These are phyloP conservation scores for Pomatostomus ruficeps DNA, from an alignment of 2,113 vertebrate species.

Conservation along the genomic window DNA sequence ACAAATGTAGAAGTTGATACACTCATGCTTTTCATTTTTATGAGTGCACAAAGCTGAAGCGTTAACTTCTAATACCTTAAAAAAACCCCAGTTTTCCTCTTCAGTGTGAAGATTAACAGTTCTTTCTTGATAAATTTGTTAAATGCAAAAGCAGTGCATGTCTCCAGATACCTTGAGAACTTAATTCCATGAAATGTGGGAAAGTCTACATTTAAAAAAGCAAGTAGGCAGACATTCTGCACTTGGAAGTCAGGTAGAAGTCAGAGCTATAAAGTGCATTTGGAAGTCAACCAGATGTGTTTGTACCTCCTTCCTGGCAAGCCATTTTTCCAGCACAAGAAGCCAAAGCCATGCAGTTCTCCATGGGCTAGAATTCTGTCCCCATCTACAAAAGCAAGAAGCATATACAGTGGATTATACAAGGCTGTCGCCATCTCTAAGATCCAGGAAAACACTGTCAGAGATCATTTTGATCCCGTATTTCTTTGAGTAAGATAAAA, in stretches of 20 bases:
- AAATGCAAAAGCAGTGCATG: background rate
- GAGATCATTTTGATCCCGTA: background rate
- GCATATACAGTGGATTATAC: background rate
- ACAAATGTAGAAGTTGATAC: background rate
- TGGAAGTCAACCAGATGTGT: background rate
- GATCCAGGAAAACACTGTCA: background rate
- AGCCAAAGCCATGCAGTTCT: constrained; percentile 91
- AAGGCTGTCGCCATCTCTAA: background rate
- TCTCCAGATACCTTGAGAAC: background rate
- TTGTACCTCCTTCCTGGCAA: constrained; percentile 77
- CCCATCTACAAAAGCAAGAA: constrained; percentile 52
- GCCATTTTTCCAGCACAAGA: constrained; percentile 84
- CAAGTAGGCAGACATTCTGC: background rate
- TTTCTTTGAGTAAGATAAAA: background rate
- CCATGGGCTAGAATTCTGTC: constrained; percentile 81
- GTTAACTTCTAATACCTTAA: background rate
- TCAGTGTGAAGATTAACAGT: background rate
- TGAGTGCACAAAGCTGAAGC: background rate
- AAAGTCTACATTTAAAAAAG: background rate
- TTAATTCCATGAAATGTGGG: background rate
- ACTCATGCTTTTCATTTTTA: background rate
- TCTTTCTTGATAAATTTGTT: background rate
- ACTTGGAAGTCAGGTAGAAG: background rate
- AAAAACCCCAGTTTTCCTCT: background rate
- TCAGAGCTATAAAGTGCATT: background rate